Evolutionary conservation across 2,888 invertebrate genomes (phyloP), one percentile per base, ranked within the genome.

Genomic region (Lasiommata megera): DNA sequence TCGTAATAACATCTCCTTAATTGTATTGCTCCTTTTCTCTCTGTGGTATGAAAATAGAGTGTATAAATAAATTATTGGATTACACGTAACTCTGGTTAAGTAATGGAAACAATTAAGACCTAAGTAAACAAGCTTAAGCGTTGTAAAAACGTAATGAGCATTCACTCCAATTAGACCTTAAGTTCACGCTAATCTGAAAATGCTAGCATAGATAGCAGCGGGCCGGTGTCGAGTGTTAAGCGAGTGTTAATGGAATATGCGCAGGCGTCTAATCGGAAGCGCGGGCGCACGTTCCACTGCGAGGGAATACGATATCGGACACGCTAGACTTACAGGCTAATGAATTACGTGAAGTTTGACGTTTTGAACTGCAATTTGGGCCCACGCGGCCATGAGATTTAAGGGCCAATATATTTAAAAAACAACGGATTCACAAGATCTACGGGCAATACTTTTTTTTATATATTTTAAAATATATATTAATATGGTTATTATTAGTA

Each of bases 181-280:
- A 51, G 50, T 59, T 61, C 50, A 46, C 54, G 52, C 60, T 55
- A 60, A 60, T 57, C 60, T 53, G 38, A 51, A 41, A 54, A 57
- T 47, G 43, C 54, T 52, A 41, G 38, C 52, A 52, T 14, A 61
- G 61, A 58, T 61, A 47, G 55, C 54, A 53, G 52, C 51, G 58
- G 46, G 3, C 50, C 52, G 62, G 47, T 58, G 59, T 50, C 36
- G 56, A 54, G 66, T 68, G 69, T 69, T 61, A 67, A 70, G 70
- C 80, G 81, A 81, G 88, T 86, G 88, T 86, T 87, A 89, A 89
- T 86, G 80, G 86, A 66, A 84, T 78, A 87, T 88, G 88, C 85
- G 87, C 74, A 52, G 37, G 54, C 23, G 55, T 63, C 56, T 63
- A 63, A 61, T 61, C 58, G 63, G 61, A 44, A 46, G 46, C 63